Base-by-base conservation (phyloP, 1,140 invertebrate species). In the Drosophila simulans region DNA sequence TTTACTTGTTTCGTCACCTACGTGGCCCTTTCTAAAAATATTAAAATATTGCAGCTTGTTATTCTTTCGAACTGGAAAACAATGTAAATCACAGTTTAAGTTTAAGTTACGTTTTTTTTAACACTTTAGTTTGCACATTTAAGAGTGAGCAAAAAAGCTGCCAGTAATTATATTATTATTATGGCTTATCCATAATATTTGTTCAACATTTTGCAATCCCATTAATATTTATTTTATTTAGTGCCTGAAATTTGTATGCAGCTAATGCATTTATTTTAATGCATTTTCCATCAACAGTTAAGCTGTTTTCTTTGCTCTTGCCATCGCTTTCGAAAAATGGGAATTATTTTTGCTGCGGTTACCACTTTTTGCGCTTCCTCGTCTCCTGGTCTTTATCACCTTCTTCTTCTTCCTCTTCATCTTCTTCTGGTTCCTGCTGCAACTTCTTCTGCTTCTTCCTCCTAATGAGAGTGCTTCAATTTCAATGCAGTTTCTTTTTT, bases 381-480 rank as follows among this genome's bases (percentile, higher is more conserved):
- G 12, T 31, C 34, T 27, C 13, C 17, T 39, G 11, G 13, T 13
- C 13, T 39, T 35, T 13, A n/a, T 43, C 35, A 20, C 11, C 35
- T 20, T 13, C 35, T 20, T n/a, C 34, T 27, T 37, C 35, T 0
- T 12, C 12, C 4, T 17, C 25, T 20, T 43, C 15, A n/a, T 31
- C 39, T 37, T 13, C 34, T 25, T 22, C 17, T 10, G 20, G 35
- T 25, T 52, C 64, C 37, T 65, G 63, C 75, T 75, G 80, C 80
- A 75, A 42, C 64, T 63, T 12, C 15, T 43, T 55, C 45, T 52
- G 37, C 43, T 40, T 62, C 53, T 62, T 63, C 64, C 43, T 77
- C 80, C 82, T 83, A 83, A 84, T 83, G 80, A 84, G 80, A 84
- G 80, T 80, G 72, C 81, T 65, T 77, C 65, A 80, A 77, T 73